phyloP scores from a whole-genome alignment of 2,888 invertebrate species.

The Phasia obesa region DNA sequence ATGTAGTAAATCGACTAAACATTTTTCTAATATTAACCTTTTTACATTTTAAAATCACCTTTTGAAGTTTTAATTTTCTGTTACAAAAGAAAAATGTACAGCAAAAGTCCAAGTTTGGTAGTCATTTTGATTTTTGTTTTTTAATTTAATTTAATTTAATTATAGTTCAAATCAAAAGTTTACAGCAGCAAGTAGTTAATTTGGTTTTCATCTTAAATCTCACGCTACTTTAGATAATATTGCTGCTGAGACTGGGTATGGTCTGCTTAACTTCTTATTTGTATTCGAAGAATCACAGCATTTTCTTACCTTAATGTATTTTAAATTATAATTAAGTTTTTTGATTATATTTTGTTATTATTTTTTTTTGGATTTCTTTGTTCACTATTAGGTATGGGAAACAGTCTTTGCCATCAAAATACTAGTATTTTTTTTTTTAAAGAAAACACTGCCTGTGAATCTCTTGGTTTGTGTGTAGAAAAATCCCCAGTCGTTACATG shows the following conservation, averaged over 20 bases:
- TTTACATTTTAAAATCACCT: constrained; percentile 29
- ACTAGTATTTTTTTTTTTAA: no score
- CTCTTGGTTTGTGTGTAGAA: no score
- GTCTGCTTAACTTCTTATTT: neutral
- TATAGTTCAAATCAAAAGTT: constrained; percentile 44
- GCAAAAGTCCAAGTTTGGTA: constrained; percentile 29
- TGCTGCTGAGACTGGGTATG: neutral
- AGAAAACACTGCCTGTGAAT: no score
- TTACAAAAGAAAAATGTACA: neutral
- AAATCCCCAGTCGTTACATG: no score
- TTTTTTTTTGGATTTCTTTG: no score
- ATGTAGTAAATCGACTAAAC: neutral
- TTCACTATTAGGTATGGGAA: no score
- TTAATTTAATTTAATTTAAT: constrained; percentile 42
- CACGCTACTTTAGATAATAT: constrained; percentile 26
- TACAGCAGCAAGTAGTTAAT: constrained; percentile 33
- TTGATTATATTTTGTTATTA: no score
- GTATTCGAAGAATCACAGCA: constrained; percentile 4
- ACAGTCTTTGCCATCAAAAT: no score
- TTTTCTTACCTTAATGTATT: constrained; percentile 34
- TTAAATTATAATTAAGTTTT: constrained; percentile 43
- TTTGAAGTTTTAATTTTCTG: constrained; percentile 24
- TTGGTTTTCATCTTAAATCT: constrained; percentile 10
- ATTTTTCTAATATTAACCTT: constrained; percentile 35
- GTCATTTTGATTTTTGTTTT: neutral